Conservation (phyloP, 2,888 invertebrate genomes). For the Papilio demoleus region DNA sequence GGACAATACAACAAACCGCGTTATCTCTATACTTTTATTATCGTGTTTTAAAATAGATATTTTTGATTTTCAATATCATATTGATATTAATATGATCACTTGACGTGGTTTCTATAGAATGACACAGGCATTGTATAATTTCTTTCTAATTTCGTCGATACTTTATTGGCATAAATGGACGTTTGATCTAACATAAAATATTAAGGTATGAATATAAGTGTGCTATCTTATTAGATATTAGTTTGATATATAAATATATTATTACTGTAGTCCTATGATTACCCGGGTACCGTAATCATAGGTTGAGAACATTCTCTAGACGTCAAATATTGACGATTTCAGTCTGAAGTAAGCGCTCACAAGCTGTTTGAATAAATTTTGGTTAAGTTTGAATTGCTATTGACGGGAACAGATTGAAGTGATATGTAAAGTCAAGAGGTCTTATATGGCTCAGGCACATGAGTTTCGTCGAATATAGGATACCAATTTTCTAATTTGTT, state of each 20-base stretch:
- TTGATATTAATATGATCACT: too few relatives aligned
- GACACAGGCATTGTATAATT: too few relatives aligned
- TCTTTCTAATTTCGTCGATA: too few relatives aligned
- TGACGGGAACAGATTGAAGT: not conserved
- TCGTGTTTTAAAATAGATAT: not conserved
- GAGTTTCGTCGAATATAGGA: not conserved
- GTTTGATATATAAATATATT: not conserved
- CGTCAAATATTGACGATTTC: conserved; percentile 29
- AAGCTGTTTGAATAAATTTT: conserved; percentile 27
- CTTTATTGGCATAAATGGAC: too few relatives aligned
- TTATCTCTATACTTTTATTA: not conserved
- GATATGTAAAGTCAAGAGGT: not conserved
- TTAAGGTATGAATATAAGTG: too few relatives aligned
- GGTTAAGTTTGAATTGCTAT: not conserved
- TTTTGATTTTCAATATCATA: not conserved
- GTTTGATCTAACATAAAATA: too few relatives aligned
- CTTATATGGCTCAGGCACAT: conserved; percentile 5
- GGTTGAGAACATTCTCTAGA: conserved; percentile 18
- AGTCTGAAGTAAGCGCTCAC: conserved; percentile 17
- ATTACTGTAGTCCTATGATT: not conserved
- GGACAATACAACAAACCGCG: not conserved
- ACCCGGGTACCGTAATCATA: conserved; percentile 7
- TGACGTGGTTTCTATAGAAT: too few relatives aligned
- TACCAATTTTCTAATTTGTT: not conserved
- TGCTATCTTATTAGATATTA: not conserved